A percentile compares a stretch with the other conserved stretches of the same genome.
Conservation (phyloP, 2,888 invertebrate genomes). For the Scaptomyza cyrtandrae region DNA sequence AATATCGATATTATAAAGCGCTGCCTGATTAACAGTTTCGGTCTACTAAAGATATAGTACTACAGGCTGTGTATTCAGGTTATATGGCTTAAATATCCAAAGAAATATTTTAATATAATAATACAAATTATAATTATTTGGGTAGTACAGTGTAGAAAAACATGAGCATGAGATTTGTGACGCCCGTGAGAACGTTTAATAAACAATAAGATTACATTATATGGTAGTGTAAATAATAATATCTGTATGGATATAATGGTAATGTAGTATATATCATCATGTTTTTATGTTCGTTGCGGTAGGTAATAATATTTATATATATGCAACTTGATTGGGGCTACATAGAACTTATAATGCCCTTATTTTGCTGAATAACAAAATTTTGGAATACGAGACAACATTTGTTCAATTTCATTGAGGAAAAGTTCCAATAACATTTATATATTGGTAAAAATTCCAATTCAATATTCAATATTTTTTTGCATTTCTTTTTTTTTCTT, state of each 20-base stretch:
- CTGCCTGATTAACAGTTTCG: slow-evolving; percentile 67
- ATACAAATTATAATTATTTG: slow-evolving; percentile 47
- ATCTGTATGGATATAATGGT: slow-evolving; percentile 56
- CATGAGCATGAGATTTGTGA: slow-evolving; percentile 65
- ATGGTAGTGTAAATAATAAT: slow-evolving; percentile 45
- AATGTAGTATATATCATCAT: slow-evolving; percentile 49
- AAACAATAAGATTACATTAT: slow-evolving; percentile 57
- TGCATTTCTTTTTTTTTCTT: slow-evolving; percentile 24
- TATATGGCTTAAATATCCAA: slow-evolving; percentile 23
- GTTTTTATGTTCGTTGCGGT: not conserved
- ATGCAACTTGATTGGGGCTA: slow-evolving; percentile 27
- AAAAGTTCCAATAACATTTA: slow-evolving; percentile 58
- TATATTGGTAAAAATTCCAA: slow-evolving; percentile 32
- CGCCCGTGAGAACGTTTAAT: slow-evolving; percentile 49
- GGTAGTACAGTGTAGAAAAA: slow-evolving; percentile 33
- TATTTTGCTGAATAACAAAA: slow-evolving; percentile 58
- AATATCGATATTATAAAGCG: slow-evolving; percentile 68
- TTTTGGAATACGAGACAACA: slow-evolving; percentile 71
- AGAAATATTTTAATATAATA: slow-evolving; percentile 40
- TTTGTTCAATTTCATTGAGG: slow-evolving; percentile 75
- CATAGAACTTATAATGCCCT: slow-evolving; percentile 21
- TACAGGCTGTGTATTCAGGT: slow-evolving; percentile 30
- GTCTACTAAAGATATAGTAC: slow-evolving; percentile 58
- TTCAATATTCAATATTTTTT: slow-evolving; percentile 31
- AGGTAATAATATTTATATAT: slow-evolving; percentile 20